Evolutionary conservation across 2,113 vertebrate species (phyloP).

Genomic region (Hepsetus odoe): DNA sequence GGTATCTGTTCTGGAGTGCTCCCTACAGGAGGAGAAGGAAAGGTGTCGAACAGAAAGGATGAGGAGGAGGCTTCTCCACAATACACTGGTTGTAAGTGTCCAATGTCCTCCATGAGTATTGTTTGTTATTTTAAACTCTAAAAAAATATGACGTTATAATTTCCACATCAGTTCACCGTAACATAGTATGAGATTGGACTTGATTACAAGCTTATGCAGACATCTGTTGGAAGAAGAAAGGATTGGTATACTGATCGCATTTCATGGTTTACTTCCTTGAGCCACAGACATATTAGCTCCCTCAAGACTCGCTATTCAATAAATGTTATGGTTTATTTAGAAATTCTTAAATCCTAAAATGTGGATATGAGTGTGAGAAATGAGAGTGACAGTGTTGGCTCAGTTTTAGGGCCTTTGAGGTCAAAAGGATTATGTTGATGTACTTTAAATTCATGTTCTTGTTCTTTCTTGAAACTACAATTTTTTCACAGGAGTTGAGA

Average conservation of each 20-base stretch:
- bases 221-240: too few relatives aligned
- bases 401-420: too few relatives aligned
- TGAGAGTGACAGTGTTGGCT: too few relatives aligned
- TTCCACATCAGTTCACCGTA: neutral
- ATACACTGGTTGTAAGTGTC: conserved; percentile 69
- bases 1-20: conserved; percentile 64
- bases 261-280: too few relatives aligned
- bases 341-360: too few relatives aligned
- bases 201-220: too few relatives aligned
- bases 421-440: neutral
- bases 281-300: too few relatives aligned
- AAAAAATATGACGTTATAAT: neutral
- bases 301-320: too few relatives aligned
- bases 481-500: conserved; percentile 68
- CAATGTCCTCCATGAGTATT: neutral
- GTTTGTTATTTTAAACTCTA: neutral
- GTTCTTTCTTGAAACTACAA: neutral
- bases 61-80: conserved; percentile 71
- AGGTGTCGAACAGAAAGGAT: conserved; percentile 65
- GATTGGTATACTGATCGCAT: neutral
- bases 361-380: too few relatives aligned
- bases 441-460: neutral
- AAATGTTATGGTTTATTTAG: too few relatives aligned
- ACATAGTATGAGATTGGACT: neutral
- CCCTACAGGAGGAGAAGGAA: conserved; percentile 71